phyloP scores from a whole-genome alignment of 2,797 vertebrate genomes.

The Danio tinwini region DNA sequence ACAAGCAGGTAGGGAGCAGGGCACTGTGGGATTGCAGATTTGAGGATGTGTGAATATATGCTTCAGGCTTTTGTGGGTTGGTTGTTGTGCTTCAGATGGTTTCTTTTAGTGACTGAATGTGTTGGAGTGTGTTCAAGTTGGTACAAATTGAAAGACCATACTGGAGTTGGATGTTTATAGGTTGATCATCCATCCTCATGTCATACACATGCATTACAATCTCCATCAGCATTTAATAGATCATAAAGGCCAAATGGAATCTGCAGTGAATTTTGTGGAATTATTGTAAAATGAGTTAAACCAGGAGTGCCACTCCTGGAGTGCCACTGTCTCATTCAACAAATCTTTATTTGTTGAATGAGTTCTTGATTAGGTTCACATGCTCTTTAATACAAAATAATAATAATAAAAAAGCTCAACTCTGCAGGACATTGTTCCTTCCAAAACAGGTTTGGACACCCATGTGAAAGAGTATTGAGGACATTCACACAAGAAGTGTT shows the following conservation, averaged over 20 bases:
- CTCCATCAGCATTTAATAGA: conserved; percentile 51
- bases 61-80: conserved; percentile 66
- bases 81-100: conserved; percentile 59
- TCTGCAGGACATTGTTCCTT: too few relatives aligned
- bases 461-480: background rate
- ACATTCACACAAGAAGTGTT: background rate
- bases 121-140: conserved; percentile 17
- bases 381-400: too few relatives aligned
- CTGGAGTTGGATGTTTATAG: conserved; percentile 56
- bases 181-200: conserved; percentile 58
- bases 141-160: background rate
- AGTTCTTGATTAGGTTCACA: too few relatives aligned
- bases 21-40: conserved; percentile 62
- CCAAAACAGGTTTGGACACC: too few relatives aligned
- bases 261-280: background rate
- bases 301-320: too few relatives aligned
- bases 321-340: too few relatives aligned
- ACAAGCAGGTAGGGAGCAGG: conserved; percentile 93
- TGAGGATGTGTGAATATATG: conserved; percentile 58
- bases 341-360: too few relatives aligned
- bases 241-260: conserved; percentile 40
- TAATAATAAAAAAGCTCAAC: too few relatives aligned
- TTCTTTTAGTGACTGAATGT: conserved; percentile 43
- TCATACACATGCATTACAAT: conserved; percentile 66
- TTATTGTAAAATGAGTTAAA: background rate